Conservation (phyloP, 1,140 invertebrate species). For the Dolichoris vasculosae region DNA sequence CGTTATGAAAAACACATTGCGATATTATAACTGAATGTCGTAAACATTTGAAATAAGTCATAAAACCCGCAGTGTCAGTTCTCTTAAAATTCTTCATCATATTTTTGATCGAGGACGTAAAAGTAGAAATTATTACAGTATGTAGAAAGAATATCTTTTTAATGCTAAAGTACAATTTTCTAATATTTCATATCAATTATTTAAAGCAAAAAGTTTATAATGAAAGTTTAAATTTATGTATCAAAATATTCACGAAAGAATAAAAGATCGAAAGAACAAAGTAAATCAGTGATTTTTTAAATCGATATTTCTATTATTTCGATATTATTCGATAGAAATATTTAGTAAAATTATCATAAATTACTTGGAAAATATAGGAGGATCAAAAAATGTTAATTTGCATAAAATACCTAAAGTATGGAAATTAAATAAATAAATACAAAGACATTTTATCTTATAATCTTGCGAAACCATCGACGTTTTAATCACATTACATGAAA, state of each 20-base stretch:
- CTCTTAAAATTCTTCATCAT: not conserved
- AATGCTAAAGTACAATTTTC: not conserved
- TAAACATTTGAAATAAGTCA: not conserved
- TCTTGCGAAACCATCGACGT: not conserved
- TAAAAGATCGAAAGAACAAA: too few species aligned
- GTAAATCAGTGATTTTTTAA: too few species aligned
- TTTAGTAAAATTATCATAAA: not conserved
- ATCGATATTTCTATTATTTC: not conserved
- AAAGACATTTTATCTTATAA: not conserved
- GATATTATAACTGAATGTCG: not conserved
- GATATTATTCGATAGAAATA: not conserved
- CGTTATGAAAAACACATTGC: not conserved
- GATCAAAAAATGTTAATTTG: too few species aligned
- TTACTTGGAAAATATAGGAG: too few species aligned
- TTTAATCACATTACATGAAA: not conserved
- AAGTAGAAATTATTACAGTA: not conserved
- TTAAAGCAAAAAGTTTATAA: not conserved
- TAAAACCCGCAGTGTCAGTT: not conserved
- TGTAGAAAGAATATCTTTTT: not conserved
- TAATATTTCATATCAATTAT: not conserved
- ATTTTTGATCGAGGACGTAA: conserved; percentile 1
- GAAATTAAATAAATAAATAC: not conserved
- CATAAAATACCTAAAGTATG: too few species aligned
- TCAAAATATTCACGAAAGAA: too few species aligned
- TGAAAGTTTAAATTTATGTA: too few species aligned